Evolutionary conservation across 2,113 vertebrate species (phyloP), one percentile per base, ranked within the genome.

Genomic region (Typhlomys cinereus): DNA sequence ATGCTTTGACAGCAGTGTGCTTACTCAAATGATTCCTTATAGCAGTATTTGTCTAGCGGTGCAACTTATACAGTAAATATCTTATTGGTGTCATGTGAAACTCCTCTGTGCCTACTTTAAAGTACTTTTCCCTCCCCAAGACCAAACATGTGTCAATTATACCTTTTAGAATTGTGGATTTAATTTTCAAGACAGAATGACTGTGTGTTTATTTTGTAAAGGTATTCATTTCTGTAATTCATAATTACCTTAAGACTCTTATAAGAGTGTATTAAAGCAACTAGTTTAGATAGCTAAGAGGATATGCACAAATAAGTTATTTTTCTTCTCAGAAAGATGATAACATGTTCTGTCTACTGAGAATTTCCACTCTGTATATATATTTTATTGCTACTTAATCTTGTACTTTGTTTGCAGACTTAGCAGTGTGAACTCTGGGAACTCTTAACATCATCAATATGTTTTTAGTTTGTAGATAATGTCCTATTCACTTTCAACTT

Each of bases 1-100:
- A 95, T 96, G 93, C 74, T 95, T 96, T 96, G 95, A 95, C 96
- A 96, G 90, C 88, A 97, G 96, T 83, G 90, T 98, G 96, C 96
- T 97, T 95, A 94, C 54, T 95, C 97, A 97, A 95, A 95, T 92
- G 78, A 90, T 97, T 98, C 97, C 96, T 94, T 78, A 83, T 97
- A 97, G 97, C 78, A 92, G 75, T 98, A 83, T 39, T 54, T 87
- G 93, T 98, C 95, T 92, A 93, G 95, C 98, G 96, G 97, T 98
- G 87, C 97, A 93, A 86, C 96, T 89, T 97, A 87, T 95, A 96
- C 92, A 97, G 97, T 94, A 92, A 97, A 97, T 90, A 92, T 79
- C 97, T 97, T 93, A 96, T 80, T 71, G 86, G 94, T 96, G 94
- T 97, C 94, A 92, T 94, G 93, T 98, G 97, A 97, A 92, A 96